Evolutionary conservation across 1,140 invertebrate species (phyloP).

Genomic region (Platyscapa corneri): DNA sequence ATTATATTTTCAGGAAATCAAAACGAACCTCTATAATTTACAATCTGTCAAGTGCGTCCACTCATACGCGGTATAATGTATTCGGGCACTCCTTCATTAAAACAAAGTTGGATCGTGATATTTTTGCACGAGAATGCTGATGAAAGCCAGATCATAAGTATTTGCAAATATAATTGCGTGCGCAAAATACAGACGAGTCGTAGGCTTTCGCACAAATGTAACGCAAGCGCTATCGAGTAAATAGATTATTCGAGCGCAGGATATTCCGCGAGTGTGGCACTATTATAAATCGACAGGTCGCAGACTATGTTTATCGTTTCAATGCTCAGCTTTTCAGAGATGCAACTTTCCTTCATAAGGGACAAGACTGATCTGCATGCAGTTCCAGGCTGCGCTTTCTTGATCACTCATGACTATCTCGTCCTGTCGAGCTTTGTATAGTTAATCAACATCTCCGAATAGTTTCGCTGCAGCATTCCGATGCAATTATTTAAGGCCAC

Average conservation of each 20-base stretch:
- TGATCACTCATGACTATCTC: constrained; percentile 2
- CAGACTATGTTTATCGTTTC: neutral
- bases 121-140: neutral
- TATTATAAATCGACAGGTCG: neutral
- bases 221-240: neutral
- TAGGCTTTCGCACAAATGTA: neutral
- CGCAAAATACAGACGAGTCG: neutral
- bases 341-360: neutral
- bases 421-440: neutral
- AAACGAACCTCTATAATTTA: neutral
- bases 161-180: neutral
- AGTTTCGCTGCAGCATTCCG: neutral
- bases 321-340: neutral
- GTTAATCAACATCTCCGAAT: neutral
- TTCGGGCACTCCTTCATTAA: neutral
- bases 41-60: neutral
- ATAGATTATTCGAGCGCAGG: neutral
- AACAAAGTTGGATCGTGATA: neutral
- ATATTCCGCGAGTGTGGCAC: neutral
- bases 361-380: neutral
- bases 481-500: neutral
- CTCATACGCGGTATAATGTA: neutral
- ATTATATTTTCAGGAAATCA: neutral
- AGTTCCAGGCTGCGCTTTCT: neutral
- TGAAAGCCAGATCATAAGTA: neutral